Percentiles rank a stretch among this genome's conserved stretches.
phyloP scores from a whole-genome alignment of 2,797 vertebrate genomes.

The Mus minutoides region DNA sequence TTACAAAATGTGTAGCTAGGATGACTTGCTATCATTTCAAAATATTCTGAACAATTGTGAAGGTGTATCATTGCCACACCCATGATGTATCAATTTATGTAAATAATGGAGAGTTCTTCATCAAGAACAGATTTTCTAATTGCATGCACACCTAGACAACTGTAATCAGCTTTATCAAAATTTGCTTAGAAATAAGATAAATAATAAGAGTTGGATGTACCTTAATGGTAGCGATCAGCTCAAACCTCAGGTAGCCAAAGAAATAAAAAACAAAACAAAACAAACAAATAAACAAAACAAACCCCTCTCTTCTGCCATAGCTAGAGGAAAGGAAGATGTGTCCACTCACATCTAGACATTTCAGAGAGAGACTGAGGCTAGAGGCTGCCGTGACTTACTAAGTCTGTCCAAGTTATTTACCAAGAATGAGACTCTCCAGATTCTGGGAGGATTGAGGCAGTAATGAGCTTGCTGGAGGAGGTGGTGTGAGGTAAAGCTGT shows the following conservation, averaged over 20 bases:
- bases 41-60: slow-evolving; percentile 24
- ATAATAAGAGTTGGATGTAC: background rate
- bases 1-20: background rate
- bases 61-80: background rate
- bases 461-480: background rate
- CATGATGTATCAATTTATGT: background rate
- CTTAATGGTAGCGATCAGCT: background rate
- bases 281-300: background rate
- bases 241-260: background rate
- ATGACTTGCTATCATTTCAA: background rate
- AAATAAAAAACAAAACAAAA: background rate
- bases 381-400: background rate
- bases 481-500: background rate
- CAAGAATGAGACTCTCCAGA: background rate
- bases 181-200: background rate
- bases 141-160: background rate
- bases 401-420: background rate
- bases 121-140: slow-evolving; percentile 20
- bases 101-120: background rate
- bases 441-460: background rate
- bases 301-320: no score
- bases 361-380: background rate
- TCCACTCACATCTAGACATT: background rate
- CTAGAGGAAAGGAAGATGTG: background rate
- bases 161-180: background rate